phyloP scores from a whole-genome alignment of 2,797 vertebrate genomes.

The Podarcis lilfordi region DNA sequence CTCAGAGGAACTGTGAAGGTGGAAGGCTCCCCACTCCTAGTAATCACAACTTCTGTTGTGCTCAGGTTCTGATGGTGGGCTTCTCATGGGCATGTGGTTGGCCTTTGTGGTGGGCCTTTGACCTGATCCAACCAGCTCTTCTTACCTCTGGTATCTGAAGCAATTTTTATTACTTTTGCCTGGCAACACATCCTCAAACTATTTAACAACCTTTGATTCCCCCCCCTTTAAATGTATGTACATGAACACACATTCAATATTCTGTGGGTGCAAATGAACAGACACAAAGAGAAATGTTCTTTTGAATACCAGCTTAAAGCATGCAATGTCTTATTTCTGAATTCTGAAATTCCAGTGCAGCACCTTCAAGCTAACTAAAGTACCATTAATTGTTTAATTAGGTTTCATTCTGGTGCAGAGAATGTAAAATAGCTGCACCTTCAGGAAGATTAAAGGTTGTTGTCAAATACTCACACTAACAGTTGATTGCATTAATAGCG shows the following conservation, averaged over 20 bases:
- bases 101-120: too few relatives aligned
- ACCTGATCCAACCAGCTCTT: too few relatives aligned
- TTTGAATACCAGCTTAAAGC: conserved; percentile 28
- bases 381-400: conserved; percentile 62
- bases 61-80: too few relatives aligned
- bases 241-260: not conserved
- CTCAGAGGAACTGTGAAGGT: not conserved
- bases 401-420: conserved; percentile 42
- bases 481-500: conserved; percentile 54
- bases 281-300: not conserved
- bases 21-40: too few relatives aligned
- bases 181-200: not conserved
- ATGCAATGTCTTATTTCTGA: conserved; percentile 21
- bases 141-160: not conserved
- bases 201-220: not conserved
- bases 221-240: too few relatives aligned
- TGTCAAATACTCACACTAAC: conserved; percentile 60
- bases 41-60: too few relatives aligned
- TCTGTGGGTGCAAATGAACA: not conserved
- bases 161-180: not conserved
- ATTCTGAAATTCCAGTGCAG: conserved; percentile 58
- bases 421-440: conserved; percentile 48
- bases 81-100: too few relatives aligned
- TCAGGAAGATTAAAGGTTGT: conserved; percentile 59
- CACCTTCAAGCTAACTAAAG: conserved; percentile 56